Conservation (phyloP, 2,113 vertebrate species). For the Pluvianellus socialis region DNA sequence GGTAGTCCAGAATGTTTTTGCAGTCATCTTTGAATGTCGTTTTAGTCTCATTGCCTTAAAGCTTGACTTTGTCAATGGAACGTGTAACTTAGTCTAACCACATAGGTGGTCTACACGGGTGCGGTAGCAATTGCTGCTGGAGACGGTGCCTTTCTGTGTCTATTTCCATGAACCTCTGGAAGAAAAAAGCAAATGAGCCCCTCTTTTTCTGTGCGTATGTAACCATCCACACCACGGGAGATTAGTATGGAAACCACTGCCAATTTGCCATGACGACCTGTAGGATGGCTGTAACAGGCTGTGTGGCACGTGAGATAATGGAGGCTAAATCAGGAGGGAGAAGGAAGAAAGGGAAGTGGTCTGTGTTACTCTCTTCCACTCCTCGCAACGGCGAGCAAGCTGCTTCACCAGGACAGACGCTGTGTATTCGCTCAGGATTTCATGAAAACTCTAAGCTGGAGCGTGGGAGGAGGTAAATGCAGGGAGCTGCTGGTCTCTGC, state of each 20-base stretch:
- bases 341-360: not conserved
- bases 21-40: not conserved
- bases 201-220: rapidly evolving
- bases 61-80: not conserved
- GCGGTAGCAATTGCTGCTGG: not conserved
- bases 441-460: not conserved
- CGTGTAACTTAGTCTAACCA: too few species aligned
- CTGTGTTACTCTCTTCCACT: not conserved
- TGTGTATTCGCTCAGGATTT: not conserved
- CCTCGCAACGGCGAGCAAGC: not conserved
- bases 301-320: rapidly evolving
- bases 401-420: not conserved
- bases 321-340: not conserved
- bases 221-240: too few species aligned
- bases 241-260: not conserved
- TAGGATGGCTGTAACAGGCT: not conserved
- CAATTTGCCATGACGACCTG: rapidly evolving
- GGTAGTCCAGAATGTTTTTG: not conserved
- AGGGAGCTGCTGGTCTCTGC: not conserved
- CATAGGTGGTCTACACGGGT: rapidly evolving
- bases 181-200: not conserved
- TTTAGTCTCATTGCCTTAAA: not conserved
- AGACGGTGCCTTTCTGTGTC: not conserved
- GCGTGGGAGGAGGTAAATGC: not conserved
- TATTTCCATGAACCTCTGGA: not conserved